Evolutionary conservation across 2,113 vertebrate genomes (phyloP), one percentile per base, ranked within the genome.

Genomic region (Phylloscopus trochiloides): DNA sequence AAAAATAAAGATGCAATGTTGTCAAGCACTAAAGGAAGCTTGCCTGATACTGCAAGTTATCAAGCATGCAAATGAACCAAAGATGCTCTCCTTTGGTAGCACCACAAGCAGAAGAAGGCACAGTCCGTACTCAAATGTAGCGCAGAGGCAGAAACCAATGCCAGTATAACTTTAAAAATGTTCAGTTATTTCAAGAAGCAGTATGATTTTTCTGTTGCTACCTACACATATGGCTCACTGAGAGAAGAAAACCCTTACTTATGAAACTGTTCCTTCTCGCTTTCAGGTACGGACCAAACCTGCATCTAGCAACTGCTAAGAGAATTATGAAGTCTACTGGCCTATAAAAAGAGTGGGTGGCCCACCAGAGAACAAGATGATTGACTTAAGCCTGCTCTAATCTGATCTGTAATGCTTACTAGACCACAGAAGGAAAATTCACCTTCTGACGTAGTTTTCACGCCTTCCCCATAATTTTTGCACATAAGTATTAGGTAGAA

Each of bases 151-250:
- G 42, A 90, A 82, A 76, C 12, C 42, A 63, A 5, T 15, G 29
- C 34, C 9, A 81, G 19, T 1, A 0, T 5, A 50, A 61, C 24
- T 74, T 72, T 2, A 13, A 40, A 59, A 55, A 52, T 3, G 2
- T 26, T n/a, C 19, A 21, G 17, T 6, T 52, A 52, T 48, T 58
- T 50, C 25, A 92, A 67, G 16, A 50, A 57, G 17, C 16, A 66
- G 25, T 25, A 14, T 21, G 8, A 54, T 40, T 86, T 22, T 86
- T 40, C n/a, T 84, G 48, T 36, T 52, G 20, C 45, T 65, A 38
- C 24, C 22, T 20, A 18, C 10, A 62, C 14, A 42, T 4, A 24
- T 2, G 13, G 34, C 55, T 61, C 38, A 26, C 22, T 32, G 13
- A 81, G n/a, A 73, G 26, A 84, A 71, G 57, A 84, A 96, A 92